These are phyloP conservation scores for Cepaea hortensis DNA, from an alignment of 2,888 invertebrate species.

Conservation along the genomic window DNA sequence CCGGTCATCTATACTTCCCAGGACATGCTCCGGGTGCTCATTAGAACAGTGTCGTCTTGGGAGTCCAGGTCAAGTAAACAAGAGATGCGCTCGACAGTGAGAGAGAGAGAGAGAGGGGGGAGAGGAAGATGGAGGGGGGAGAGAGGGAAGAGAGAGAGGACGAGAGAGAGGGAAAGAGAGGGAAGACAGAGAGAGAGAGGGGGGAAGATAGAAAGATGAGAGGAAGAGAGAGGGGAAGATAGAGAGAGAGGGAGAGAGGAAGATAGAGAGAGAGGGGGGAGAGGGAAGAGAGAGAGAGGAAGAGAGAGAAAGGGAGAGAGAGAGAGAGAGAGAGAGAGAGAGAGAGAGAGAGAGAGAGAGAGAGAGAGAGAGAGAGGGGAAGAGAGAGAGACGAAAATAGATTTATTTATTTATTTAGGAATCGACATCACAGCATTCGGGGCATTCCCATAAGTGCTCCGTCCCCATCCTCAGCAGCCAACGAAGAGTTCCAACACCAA, in stretches of 20 bases:
- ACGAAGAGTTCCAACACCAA: no score
- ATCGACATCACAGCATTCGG: no score
- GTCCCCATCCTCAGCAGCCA: no score
- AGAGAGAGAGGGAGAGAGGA: neutral
- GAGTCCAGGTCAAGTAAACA: no score
- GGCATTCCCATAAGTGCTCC: no score
- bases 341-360: neutral
- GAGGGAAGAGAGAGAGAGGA: no score
- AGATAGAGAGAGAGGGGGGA: neutral
- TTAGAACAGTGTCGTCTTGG: no score
- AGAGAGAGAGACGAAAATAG: neutral
- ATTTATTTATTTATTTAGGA: slow-evolving; percentile 1
- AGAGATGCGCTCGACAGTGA: neutral
- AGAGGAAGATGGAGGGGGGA: neutral
- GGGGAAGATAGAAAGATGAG: neutral
- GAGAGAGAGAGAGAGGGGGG: neutral
- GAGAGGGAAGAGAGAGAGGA: neutral
- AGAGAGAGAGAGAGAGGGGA: neutral
- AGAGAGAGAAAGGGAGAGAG: neutral
- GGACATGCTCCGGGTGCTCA: no score
- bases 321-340: neutral
- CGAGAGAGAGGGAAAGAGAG: neutral
- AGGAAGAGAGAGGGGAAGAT: neutral
- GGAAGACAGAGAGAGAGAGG: neutral
- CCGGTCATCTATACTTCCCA: no score